A percentile compares a stretch with the other conserved stretches of the same genome.
Conservation (phyloP, 2,797 vertebrate species). For the Ctenochaetus hawaiiensis region DNA sequence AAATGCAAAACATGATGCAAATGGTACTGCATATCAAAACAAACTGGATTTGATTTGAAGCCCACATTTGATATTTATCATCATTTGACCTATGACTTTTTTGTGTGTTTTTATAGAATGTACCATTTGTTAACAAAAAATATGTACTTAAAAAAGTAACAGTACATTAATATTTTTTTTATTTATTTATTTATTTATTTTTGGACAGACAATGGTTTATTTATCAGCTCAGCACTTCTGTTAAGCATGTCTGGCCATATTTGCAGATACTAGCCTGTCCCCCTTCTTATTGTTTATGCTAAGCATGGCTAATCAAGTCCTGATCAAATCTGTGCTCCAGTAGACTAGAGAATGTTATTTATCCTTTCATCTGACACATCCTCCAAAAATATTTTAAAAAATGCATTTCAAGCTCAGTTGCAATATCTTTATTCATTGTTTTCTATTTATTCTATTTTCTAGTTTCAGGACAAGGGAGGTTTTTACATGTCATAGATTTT, state of each 20-base stretch:
- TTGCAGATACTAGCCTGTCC: neutral
- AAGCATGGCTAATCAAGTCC: neutral
- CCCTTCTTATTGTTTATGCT: neutral
- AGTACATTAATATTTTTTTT: too few relatives aligned
- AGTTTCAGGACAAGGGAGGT: neutral
- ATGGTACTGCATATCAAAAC: neutral
- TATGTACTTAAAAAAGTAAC: too few relatives aligned
- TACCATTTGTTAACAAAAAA: neutral
- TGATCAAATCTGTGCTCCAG: neutral
- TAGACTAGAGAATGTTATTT: neutral
- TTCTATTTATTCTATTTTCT: neutral
- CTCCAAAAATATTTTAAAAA: neutral
- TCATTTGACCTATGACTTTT: too few relatives aligned
- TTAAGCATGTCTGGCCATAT: neutral
- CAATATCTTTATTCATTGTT: neutral
- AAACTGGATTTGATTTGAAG: neutral
- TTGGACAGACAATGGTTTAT: neutral
- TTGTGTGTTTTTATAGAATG: neutral
- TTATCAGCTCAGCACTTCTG: neutral
- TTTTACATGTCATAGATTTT: conserved; percentile 6
- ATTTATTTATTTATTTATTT: too few relatives aligned
- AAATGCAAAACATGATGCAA: too few relatives aligned
- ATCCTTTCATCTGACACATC: neutral
- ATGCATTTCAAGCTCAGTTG: neutral
- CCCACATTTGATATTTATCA: neutral